A percentile compares a stretch with the other conserved stretches of the same genome.
These are phyloP conservation scores for Amiota mariae DNA, from an alignment of 2,888 invertebrate species.

Conservation along the genomic window DNA sequence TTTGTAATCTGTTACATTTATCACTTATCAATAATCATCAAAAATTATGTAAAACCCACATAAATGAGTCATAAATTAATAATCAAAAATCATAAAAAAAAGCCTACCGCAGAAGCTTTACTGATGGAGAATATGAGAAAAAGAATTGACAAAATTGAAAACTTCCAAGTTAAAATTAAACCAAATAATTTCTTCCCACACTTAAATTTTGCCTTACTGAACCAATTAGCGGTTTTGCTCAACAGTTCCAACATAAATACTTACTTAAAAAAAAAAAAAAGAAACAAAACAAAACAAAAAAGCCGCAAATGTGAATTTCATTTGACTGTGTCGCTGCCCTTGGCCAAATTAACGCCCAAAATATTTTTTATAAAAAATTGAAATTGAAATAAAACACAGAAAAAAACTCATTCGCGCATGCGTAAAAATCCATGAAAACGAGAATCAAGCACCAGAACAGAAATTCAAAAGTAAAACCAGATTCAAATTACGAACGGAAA, in stretches of 20 bases:
- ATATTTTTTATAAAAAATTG: neutral
- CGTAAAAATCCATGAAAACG: conserved; percentile 4
- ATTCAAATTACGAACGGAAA: conserved; percentile 55
- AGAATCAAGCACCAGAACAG: neutral
- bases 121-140: too few species aligned
- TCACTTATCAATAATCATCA: too few species aligned
- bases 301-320: conserved; percentile 15
- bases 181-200: conserved; percentile 13
- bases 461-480: conserved; percentile 34
- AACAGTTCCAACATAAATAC: neutral
- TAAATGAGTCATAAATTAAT: too few species aligned
- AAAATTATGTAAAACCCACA: too few species aligned
- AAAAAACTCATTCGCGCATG: conserved; percentile 29
- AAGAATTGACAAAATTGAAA: too few species aligned
- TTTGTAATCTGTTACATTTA: too few species aligned
- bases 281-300: neutral
- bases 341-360: conserved; percentile 11
- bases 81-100: too few species aligned
- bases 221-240: conserved; percentile 1
- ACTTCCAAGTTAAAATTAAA: too few species aligned
- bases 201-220: conserved; percentile 11
- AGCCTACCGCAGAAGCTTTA: too few species aligned
- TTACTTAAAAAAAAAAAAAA: neutral
- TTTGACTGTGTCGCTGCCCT: conserved; percentile 39
- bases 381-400: neutral